Percentiles rank a stretch among this genome's conserved stretches.
phyloP scores from a whole-genome alignment of 2,113 vertebrate genomes.

The Odobenus rosmarus region DNA sequence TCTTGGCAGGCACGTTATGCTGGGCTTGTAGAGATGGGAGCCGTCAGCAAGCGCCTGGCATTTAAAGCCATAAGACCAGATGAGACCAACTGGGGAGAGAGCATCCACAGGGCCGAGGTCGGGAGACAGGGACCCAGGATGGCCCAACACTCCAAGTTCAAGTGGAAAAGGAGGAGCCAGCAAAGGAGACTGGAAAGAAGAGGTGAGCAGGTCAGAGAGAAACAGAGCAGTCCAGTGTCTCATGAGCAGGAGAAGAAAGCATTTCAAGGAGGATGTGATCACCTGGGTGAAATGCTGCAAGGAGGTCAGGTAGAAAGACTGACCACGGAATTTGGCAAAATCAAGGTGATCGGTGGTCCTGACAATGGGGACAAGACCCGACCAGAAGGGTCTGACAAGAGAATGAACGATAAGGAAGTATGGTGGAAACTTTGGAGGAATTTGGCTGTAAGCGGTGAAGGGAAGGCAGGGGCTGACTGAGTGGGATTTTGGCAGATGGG shows the following conservation, averaged over 20 bases:
- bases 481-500: neutral
- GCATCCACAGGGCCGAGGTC: neutral
- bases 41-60: accelerated
- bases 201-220: neutral
- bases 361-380: neutral
- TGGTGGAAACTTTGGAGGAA: accelerated
- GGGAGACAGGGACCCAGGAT: neutral
- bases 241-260: neutral
- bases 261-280: neutral
- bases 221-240: neutral
- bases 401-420: neutral
- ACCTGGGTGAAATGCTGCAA: neutral
- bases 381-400: neutral
- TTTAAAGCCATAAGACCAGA: neutral
- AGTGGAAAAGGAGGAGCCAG: neutral
- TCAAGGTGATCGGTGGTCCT: neutral
- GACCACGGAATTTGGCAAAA: neutral
- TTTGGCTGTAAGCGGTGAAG: too few species aligned
- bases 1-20: too few species aligned
- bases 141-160: neutral
- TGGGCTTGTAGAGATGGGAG: neutral
- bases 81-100: neutral
- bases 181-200: neutral
- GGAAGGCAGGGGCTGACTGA: too few species aligned
- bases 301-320: neutral